These are phyloP conservation scores for Mnemiopsis leidyi DNA, from an alignment of 37 sponge, comb jelly and placozoan species.

Conservation along the genomic window DNA sequence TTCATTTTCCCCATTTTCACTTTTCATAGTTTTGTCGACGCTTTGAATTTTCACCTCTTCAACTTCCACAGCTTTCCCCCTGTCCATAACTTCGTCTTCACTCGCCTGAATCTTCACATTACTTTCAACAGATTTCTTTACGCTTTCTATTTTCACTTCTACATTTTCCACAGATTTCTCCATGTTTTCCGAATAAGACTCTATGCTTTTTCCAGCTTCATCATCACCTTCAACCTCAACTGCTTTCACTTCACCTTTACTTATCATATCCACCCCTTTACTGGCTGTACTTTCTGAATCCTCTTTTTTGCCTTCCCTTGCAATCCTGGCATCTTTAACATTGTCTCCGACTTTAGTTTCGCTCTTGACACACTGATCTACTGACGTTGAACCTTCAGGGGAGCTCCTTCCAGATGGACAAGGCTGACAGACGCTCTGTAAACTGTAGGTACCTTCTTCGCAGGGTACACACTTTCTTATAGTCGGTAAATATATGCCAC, in stretches of 20 bases:
- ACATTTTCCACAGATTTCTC: neutral
- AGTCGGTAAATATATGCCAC: neutral
- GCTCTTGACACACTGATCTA: neutral
- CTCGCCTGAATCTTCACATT: too few relatives aligned
- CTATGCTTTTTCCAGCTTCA: too few relatives aligned
- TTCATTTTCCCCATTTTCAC: neutral
- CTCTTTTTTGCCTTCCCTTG: too few relatives aligned
- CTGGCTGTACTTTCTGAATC: too few relatives aligned
- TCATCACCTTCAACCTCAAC: too few relatives aligned
- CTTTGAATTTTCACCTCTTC: neutral
- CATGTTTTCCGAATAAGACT: neutral
- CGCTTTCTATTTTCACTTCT: neutral
- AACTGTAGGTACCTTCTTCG: neutral
- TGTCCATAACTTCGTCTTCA: neutral
- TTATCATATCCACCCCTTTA: too few relatives aligned
- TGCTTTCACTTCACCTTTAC: too few relatives aligned
- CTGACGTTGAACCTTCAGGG: neutral
- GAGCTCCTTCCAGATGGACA: neutral
- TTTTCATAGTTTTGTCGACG: neutral
- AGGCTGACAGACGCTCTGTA: neutral
- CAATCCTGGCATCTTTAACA: too few relatives aligned
- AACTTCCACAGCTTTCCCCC: neutral
- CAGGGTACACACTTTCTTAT: neutral
- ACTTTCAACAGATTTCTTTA: too few relatives aligned
- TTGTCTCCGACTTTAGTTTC: too few relatives aligned